Evolutionary conservation across 2,888 invertebrate species (phyloP).

Genomic region (Gastracanthus pulcherrimus): DNA sequence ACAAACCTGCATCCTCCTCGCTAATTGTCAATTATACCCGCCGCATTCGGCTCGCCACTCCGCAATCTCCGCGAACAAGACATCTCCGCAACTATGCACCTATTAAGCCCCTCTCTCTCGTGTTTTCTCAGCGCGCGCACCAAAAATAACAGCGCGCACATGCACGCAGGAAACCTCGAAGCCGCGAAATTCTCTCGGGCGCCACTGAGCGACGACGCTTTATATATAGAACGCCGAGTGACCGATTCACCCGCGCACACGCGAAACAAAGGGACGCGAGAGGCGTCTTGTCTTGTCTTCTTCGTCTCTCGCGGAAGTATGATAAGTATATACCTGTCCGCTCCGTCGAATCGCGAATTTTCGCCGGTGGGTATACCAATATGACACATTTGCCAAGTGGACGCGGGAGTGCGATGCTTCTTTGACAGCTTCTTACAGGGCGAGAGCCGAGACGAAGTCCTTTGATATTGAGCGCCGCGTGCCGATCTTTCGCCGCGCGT

Average conservation of each 20-base stretch:
- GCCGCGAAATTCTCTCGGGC: conserved; percentile 41
- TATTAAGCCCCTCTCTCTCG: conserved; percentile 22
- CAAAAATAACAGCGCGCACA: conserved; percentile 47
- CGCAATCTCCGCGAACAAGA: neutral
- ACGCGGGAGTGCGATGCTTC: neutral
- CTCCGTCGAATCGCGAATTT: neutral
- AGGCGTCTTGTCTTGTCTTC: too few relatives aligned
- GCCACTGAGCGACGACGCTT: neutral
- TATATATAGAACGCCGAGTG: conserved; percentile 11
- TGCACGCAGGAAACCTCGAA: conserved; percentile 40
- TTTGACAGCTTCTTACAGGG: neutral
- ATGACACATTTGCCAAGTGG: neutral
- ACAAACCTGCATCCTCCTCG: too few relatives aligned
- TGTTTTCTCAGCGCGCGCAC: conserved; percentile 6
- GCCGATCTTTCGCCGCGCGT: neutral
- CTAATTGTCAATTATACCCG: neutral
- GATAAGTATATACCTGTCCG: neutral
- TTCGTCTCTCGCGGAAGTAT: neutral
- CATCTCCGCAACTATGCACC: neutral
- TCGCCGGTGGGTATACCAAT: neutral
- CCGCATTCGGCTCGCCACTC: neutral
- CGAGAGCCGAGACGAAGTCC: neutral
- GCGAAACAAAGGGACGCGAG: neutral
- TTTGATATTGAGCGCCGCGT: neutral
- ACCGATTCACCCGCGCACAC: neutral